A percentile compares a stretch with the other conserved stretches of the same genome.
phyloP scores from a whole-genome alignment of 2,888 invertebrate genomes.

The Tineola bisselliella region DNA sequence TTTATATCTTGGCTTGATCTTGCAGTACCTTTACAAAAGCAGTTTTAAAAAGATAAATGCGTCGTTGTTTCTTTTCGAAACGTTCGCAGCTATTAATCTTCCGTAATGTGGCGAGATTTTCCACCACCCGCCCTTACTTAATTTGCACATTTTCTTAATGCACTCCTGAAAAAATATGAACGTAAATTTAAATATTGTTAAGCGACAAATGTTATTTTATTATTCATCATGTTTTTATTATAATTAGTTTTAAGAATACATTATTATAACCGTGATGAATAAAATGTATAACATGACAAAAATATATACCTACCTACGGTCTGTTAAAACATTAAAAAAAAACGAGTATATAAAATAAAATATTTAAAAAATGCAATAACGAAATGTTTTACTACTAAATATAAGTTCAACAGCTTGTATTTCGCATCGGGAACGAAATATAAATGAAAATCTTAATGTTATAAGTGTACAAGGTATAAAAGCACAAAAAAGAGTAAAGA shows the following conservation, averaged over 20 bases:
- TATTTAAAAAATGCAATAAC: too few species aligned
- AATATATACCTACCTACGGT: too few species aligned
- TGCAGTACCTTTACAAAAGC: neutral
- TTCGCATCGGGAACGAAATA: too few species aligned
- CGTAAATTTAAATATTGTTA: neutral
- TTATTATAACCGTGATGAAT: too few species aligned
- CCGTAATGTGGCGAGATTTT: conserved; percentile 4
- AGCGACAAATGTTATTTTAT: neutral
- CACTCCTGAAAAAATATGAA: neutral
- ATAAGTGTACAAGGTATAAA: neutral
- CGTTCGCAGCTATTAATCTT: conserved; percentile 3
- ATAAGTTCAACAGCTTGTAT: too few species aligned
- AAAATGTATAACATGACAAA: too few species aligned
- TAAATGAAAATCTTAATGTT: too few species aligned
- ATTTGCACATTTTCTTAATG: conserved; percentile 7
- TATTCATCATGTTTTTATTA: neutral
- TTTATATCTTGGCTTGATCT: too few species aligned
- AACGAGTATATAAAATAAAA: too few species aligned
- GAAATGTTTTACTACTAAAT: too few species aligned
- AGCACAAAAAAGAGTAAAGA: neutral
- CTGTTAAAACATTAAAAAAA: too few species aligned
- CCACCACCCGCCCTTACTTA: neutral
- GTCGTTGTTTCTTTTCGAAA: neutral
- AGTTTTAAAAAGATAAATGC: conserved; percentile 1
- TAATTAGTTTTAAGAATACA: too few species aligned